Evolutionary conservation across 1,140 invertebrate genomes (phyloP).

Genomic region (Rhagoletis zephyria): DNA sequence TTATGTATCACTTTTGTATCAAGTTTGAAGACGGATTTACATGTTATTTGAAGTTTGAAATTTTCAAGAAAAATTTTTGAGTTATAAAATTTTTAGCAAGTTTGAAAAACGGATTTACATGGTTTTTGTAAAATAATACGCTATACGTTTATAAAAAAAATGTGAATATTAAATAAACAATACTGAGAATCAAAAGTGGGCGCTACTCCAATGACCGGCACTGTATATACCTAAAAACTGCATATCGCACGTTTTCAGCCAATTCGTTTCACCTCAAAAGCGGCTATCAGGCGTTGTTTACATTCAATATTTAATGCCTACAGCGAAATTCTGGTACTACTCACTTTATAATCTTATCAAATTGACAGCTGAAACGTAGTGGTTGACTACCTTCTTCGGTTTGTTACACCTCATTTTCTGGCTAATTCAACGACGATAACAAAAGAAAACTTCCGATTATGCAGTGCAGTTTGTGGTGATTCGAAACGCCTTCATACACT

Average conservation of each 20-base stretch:
- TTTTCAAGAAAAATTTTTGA: too few relatives aligned
- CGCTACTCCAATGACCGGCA: too few relatives aligned
- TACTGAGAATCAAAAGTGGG: too few relatives aligned
- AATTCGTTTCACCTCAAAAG: not conserved
- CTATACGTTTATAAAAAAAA: too few relatives aligned
- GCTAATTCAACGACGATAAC: not conserved
- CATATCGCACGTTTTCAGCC: not conserved
- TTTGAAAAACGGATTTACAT: too few relatives aligned
- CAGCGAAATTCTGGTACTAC: not conserved
- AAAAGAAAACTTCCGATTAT: not conserved
- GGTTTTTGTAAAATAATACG: too few relatives aligned
- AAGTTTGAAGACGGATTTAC: too few relatives aligned
- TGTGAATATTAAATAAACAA: too few relatives aligned
- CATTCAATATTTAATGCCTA: not conserved
- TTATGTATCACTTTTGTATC: too few relatives aligned
- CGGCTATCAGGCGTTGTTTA: not conserved
- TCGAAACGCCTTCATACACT: not conserved
- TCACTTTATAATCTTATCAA: slow-evolving; percentile 2
- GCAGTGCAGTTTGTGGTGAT: not conserved
- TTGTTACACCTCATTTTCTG: not conserved
- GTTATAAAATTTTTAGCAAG: too few relatives aligned
- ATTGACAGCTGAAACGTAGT: not conserved
- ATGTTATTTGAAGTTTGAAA: too few relatives aligned
- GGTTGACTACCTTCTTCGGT: not conserved
- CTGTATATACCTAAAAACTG: not conserved